A percentile compares a stretch with the other conserved stretches of the same genome.
These are phyloP conservation scores for Apostichopus parvimensis DNA, from an alignment of 35 echinoderm and acorn worm genomes.

Conservation along the genomic window DNA sequence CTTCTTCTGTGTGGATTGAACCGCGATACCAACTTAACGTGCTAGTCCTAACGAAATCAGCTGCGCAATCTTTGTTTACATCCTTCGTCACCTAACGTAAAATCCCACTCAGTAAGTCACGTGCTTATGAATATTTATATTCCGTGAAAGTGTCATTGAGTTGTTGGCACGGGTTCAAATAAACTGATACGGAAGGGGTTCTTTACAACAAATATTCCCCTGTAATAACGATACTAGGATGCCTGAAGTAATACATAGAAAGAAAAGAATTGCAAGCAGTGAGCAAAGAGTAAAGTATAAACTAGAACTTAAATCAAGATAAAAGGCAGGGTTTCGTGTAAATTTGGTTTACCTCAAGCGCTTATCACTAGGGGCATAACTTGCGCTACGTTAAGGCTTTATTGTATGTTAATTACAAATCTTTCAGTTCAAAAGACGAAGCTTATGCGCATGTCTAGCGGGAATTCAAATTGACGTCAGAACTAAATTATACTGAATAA, in stretches of 20 bases:
- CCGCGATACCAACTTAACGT: no score
- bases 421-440: not conserved
- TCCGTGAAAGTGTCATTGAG: slow-evolving; percentile 6
- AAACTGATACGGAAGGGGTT: not conserved
- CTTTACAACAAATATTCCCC: no score
- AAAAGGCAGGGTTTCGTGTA: no score
- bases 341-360: no score
- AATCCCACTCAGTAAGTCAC: not conserved
- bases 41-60: not conserved
- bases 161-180: slow-evolving; percentile 13
- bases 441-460: not conserved
- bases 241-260: no score
- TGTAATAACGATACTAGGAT: no score
- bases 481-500: not conserved
- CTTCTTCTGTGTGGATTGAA: no score
- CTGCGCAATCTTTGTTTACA: slow-evolving; percentile 54
- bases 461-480: slow-evolving; percentile 13
- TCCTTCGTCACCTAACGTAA: not conserved
- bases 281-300: no score
- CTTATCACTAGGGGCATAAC: no score
- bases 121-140: not conserved
- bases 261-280: no score
- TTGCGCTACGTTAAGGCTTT: not conserved
- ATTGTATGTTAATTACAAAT: not conserved
- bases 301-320: no score